These are phyloP conservation scores for Girardinichthys multiradiatus DNA, from an alignment of 2,113 vertebrate genomes.

Conservation along the genomic window DNA sequence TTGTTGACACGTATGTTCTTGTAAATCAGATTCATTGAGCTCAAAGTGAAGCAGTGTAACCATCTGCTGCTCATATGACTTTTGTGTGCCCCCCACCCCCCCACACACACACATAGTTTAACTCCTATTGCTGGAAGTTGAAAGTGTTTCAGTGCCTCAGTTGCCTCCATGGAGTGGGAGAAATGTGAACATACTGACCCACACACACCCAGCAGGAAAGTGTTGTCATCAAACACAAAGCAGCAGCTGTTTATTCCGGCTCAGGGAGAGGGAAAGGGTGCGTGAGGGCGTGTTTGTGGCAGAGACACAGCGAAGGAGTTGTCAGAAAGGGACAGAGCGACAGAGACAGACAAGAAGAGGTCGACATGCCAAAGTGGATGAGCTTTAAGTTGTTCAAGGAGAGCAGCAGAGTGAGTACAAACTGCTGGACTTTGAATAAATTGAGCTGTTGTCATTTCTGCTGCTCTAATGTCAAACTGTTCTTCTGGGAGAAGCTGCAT, in stretches of 20 bases:
- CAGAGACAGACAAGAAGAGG: constrained; percentile 37
- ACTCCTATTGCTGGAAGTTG: constrained; percentile 2
- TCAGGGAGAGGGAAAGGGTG: constrained; percentile 16
- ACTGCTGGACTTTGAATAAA: not conserved
- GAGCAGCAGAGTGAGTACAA: constrained; percentile 79
- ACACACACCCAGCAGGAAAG: constrained; percentile 12
- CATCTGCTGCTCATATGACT: constrained; percentile 71
- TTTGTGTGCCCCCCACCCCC: not conserved
- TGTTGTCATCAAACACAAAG: constrained; percentile 55
- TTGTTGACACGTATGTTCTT: constrained; percentile 32
- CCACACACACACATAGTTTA: not conserved
- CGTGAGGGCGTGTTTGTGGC: constrained; percentile 31
- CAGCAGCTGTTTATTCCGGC: constrained; percentile 56
- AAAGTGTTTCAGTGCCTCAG: constrained; percentile 17
- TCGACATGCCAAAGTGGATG: constrained; percentile 83
- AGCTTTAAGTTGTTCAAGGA: constrained; percentile 82
- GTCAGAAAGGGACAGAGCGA: constrained; percentile 46
- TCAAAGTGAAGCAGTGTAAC: constrained; percentile 33
- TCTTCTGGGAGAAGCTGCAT: not conserved
- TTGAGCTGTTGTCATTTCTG: not conserved
- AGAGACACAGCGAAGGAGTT: constrained; percentile 49
- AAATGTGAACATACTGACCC: constrained; percentile 33
- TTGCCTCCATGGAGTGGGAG: constrained; percentile 41
- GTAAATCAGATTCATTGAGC: constrained; percentile 51
- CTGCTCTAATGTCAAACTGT: not conserved